Percentiles rank a stretch among this genome's conserved stretches.
Evolutionary conservation across 2,797 vertebrate genomes (phyloP).

Genomic region (Adelosebastes latens): DNA sequence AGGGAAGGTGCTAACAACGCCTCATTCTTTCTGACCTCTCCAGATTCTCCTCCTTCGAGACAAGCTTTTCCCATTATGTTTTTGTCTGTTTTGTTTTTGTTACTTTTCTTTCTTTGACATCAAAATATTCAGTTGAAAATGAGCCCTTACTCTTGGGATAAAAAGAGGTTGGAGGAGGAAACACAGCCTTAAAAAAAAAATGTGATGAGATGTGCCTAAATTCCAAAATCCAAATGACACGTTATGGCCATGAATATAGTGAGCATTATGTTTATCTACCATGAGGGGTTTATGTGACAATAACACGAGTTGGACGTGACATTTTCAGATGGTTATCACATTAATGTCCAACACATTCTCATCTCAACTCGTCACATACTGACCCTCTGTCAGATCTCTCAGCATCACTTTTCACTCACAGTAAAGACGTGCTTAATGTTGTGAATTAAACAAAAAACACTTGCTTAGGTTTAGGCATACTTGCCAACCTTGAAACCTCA

Average conservation of each 20-base stretch:
- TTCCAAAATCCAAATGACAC: too few species aligned
- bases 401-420: too few species aligned
- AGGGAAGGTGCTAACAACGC: constrained; percentile 2
- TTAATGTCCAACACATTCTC: too few species aligned
- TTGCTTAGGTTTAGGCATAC: too few species aligned
- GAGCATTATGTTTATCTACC: neutral
- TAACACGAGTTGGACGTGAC: neutral
- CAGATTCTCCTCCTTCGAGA: neutral
- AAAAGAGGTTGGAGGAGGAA: neutral
- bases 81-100: neutral
- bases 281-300: neutral
- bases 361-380: too few species aligned
- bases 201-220: too few species aligned
- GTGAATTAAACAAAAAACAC: too few species aligned
- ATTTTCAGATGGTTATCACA: too few species aligned
- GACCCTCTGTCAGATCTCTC: too few species aligned
- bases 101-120: constrained; percentile 9
- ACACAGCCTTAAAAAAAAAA: neutral
- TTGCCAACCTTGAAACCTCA: too few species aligned
- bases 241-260: too few species aligned
- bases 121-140: neutral
- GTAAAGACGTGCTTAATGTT: fast-evolving
- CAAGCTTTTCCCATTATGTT: neutral
- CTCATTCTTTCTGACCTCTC: constrained; percentile 1
- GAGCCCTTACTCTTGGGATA: neutral